A percentile compares a stretch with the other conserved stretches of the same genome.
phyloP scores from a whole-genome alignment of 2,888 invertebrate species.

The Drosophila crucigera region DNA sequence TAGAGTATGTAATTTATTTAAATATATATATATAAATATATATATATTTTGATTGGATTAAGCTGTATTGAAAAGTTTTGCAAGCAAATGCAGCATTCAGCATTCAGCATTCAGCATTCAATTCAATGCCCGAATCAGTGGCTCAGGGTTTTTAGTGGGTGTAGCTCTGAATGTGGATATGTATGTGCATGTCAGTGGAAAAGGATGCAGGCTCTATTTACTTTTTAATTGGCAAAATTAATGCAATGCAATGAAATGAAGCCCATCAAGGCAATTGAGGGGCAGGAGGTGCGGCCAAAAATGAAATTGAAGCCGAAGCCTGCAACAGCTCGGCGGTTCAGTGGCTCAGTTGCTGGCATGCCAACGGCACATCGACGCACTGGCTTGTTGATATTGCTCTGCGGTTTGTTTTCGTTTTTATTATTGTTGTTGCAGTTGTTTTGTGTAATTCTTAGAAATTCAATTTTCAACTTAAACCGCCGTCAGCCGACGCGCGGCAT shows the following conservation, averaged over 20 bases:
- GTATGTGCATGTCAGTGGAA: conserved; percentile 26
- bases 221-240: conserved; percentile 81
- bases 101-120: conserved; percentile 1
- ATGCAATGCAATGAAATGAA: conserved; percentile 81
- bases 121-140: conserved; percentile 1
- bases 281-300: conserved; percentile 18
- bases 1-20: not conserved
- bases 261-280: conserved; percentile 51
- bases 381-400: conserved; percentile 47
- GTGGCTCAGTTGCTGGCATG: conserved; percentile 37
- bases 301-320: conserved; percentile 38
- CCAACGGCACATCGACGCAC: conserved; percentile 60
- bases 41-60: conserved; percentile 44
- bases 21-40: not conserved
- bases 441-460: conserved; percentile 79
- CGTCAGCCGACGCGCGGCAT: conserved; percentile 45
- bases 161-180: not conserved
- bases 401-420: conserved; percentile 31
- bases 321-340: conserved; percentile 12
- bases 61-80: conserved; percentile 72
- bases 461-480: conserved; percentile 77
- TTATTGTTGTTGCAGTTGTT: conserved; percentile 45
- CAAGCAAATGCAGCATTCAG: conserved; percentile 27
- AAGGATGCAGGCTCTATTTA: conserved; percentile 81
- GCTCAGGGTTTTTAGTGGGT: not conserved